Evolutionary conservation across 2,888 invertebrate species (phyloP), one percentile per base, ranked within the genome.

Genomic region (Caenorhabditis doughertyi): DNA sequence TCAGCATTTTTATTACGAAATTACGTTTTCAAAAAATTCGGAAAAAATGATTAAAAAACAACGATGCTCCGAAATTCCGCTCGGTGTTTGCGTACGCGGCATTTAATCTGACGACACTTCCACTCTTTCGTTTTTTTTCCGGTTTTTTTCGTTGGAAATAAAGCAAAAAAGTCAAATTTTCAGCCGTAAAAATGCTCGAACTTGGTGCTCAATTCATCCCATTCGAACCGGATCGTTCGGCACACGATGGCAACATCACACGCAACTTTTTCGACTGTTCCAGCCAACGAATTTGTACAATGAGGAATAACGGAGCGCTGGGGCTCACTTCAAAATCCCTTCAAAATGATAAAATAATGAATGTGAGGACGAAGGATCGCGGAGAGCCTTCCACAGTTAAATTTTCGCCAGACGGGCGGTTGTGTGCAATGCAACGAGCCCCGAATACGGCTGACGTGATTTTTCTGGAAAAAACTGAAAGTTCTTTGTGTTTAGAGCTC

Each of bases 171-270:
- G 18, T 32, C 13, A 23, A 42, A 51, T 71, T 58, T 72, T 39
- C 49, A 60, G 60, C 51, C 4, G 9, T 39, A 53, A 68, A 67
- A 60, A 89, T 89, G 88, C 73, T 89, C 18, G 79, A 84, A 70
- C 67, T 89, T 44, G 88, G 89, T 21, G 81, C 81, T 35, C 53
- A 79, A 39, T 87, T 93, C 7, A 92, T 97, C 86, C 94, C 95
- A 89, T 98, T 98, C 93, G 97, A 98, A 92, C 95, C 97, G 0
- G 85, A 85, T 44, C 72, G 81, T 21, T 80, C 76, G 29, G 42
- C 79, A 3, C 60, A 81, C 51, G 79, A 81, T 47, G 80, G 83
- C 3, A 83, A 83, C 58, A 74, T 77, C 58, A 83, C 79, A 8
- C 65, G 83, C 23, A 83, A 83, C 21, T 83, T 79, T 53, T 83